Base-by-base conservation (phyloP, 2,888 invertebrate genomes). In the Heliconius erato region DNA sequence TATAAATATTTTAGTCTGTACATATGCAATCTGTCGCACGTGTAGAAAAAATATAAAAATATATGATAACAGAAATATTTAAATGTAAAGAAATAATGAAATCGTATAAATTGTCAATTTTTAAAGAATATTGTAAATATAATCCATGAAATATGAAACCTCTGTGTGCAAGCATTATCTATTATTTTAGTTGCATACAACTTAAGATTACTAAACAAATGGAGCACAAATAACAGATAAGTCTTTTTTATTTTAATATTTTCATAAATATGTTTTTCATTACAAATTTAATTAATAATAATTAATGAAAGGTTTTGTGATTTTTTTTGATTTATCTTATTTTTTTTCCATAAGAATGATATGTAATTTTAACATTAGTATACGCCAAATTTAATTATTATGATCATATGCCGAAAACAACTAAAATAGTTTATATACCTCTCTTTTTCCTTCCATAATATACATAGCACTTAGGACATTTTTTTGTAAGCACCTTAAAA, bases 71-170 rank as follows among this genome's bases (percentile, higher is more conserved):
- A 26, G 12, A 72, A 26, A 19, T 23, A 49, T 72, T n/a, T 71
- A 71, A 71, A 71, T 69, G 1, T 32, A 32, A 69, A 69, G 11
- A 69, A 26, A 67, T 69, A 69, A 35, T 23, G 23, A 16, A 72
- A 72, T 19, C 3, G 44, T 26, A 49, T 72, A 72, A 72, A 72
- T 72, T 44, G 72, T 72, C 44, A 72, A 72, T 72, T 72, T 44
- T 72, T 28, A 44, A 40, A n/a, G 6, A 40, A 67, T 67, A 67
- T 67, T 67, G 28, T 63, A 63, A 12, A 63, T 63, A 54, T 23
- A 9, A 23, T 9, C 23, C 23, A 54, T 23, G 2, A 54, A 54
- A 23, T 54, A 54, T 54, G 19, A 9, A 54, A 54, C 54, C 54
- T 23, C 3, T 54, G 9, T 54, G 54, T 54, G 54, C 23, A 0